Percentiles rank a stretch among this genome's conserved stretches.
These are phyloP conservation scores for Sebastes taczanowskii DNA, from an alignment of 2,797 vertebrate species.

Conservation along the genomic window DNA sequence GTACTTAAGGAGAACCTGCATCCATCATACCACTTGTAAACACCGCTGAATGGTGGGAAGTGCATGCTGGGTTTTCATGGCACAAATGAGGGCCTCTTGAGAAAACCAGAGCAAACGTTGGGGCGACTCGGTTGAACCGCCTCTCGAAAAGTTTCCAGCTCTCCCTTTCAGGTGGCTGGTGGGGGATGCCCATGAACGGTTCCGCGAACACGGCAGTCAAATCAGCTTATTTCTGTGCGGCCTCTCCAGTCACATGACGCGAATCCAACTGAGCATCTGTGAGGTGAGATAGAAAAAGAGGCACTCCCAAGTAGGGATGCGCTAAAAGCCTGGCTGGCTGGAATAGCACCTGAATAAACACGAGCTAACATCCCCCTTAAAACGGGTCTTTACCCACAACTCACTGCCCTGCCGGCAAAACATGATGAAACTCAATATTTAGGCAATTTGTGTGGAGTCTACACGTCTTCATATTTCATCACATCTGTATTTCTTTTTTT, in stretches of 20 bases:
- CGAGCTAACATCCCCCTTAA: background rate
- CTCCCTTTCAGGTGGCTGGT: background rate
- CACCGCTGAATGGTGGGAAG: background rate
- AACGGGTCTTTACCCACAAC: background rate
- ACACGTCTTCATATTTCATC: conserved; percentile 40
- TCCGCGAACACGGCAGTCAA: background rate
- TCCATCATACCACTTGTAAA: conserved; percentile 31
- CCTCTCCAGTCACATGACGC: background rate
- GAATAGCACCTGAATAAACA: conserved; percentile 26
- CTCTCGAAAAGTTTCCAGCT: conserved; percentile 8
- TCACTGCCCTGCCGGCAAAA: conserved; percentile 8
- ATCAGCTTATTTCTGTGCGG: background rate
- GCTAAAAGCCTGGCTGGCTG: background rate
- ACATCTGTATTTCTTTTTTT: conserved; percentile 44
- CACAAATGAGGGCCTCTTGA: conserved; percentile 11
- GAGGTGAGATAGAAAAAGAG: conserved; percentile 24
- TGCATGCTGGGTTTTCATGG: background rate
- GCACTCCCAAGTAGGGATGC: background rate
- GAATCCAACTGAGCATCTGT: conserved; percentile 18
- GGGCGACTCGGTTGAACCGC: background rate
- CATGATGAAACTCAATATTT: background rate
- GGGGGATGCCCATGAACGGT: background rate
- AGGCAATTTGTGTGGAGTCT: conserved; percentile 5
- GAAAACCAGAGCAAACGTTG: conserved; percentile 13
- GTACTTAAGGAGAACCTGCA: conserved; percentile 7